Conservation (phyloP, 1,140 invertebrate species). For the Drosophila setifemur region DNA sequence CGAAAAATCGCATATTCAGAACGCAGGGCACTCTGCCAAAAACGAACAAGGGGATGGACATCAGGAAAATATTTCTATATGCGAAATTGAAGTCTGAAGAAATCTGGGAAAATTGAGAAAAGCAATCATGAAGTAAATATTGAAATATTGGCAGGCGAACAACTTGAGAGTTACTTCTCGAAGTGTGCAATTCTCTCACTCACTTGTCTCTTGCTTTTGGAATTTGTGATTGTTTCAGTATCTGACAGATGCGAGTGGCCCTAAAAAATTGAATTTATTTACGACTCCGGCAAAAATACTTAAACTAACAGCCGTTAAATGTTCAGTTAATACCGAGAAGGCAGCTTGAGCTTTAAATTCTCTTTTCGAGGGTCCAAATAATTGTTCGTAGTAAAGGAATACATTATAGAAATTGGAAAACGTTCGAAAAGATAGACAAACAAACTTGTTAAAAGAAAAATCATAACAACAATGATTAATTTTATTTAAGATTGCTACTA, state of each 20-base stretch:
- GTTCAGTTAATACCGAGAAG: not conserved
- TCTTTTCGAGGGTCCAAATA: too few relatives aligned
- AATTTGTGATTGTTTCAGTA: slow-evolving; percentile 23
- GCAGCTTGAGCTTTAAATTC: not conserved
- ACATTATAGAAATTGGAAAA: too few relatives aligned
- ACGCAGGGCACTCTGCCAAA: slow-evolving; percentile 37
- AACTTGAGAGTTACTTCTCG: not conserved
- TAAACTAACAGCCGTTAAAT: slow-evolving; percentile 56
- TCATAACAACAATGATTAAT: too few relatives aligned
- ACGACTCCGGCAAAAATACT: slow-evolving; percentile 37
- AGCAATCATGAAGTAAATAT: slow-evolving; percentile 50
- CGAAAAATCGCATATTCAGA: slow-evolving; percentile 20
- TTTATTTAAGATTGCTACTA: too few relatives aligned
- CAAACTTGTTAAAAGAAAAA: too few relatives aligned
- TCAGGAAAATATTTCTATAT: slow-evolving; percentile 26
- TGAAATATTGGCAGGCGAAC: slow-evolving; percentile 33
- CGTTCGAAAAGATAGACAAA: too few relatives aligned
- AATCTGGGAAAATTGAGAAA: slow-evolving; percentile 49
- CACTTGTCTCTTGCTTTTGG: not conserved
- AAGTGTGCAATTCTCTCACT: not conserved
- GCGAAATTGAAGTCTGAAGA: slow-evolving; percentile 29
- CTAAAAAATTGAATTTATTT: slow-evolving; percentile 44
- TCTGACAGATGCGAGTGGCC: not conserved
- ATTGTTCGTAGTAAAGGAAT: too few relatives aligned
- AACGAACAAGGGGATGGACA: slow-evolving; percentile 5